Conservation (phyloP, 2,888 invertebrate species). For the Spialia ferax region DNA sequence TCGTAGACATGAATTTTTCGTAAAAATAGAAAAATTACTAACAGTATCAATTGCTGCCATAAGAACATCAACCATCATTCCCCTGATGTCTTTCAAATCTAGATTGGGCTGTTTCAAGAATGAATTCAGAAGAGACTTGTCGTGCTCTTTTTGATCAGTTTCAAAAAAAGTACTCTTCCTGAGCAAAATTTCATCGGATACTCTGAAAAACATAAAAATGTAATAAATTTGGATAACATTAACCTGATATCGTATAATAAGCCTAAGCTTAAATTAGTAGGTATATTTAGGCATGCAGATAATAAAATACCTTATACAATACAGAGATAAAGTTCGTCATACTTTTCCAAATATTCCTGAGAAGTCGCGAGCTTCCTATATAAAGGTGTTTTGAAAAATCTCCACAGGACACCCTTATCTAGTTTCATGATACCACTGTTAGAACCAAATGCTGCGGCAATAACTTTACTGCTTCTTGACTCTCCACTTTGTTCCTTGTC, state of each 20-base stretch:
- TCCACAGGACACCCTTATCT: conserved; percentile 92
- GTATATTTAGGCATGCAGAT: too few relatives aligned
- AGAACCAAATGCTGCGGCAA: conserved; percentile 90
- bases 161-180: conserved; percentile 84
- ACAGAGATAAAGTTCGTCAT: conserved; percentile 39
- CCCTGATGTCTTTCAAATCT: conserved; percentile 92
- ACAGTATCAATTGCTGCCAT: conserved; percentile 96
- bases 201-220: conserved; percentile 69
- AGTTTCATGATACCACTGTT: conserved; percentile 90
- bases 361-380: conserved; percentile 89
- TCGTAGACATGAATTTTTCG: too few relatives aligned
- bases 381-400: conserved; percentile 89
- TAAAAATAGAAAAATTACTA: conserved; percentile 52
- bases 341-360: conserved; percentile 91
- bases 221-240: background rate
- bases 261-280: too few relatives aligned
- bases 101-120: conserved; percentile 90
- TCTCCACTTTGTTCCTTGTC: conserved; percentile 82
- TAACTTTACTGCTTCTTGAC: conserved; percentile 89
- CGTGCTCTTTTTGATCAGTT: conserved; percentile 52
- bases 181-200: conserved; percentile 89
- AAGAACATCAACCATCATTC: conserved; percentile 94
- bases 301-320: too few relatives aligned
- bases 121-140: conserved; percentile 87
- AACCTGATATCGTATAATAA: too few relatives aligned